Evolutionary conservation across 2,113 vertebrate genomes (phyloP).

Genomic region (Solea solea): DNA sequence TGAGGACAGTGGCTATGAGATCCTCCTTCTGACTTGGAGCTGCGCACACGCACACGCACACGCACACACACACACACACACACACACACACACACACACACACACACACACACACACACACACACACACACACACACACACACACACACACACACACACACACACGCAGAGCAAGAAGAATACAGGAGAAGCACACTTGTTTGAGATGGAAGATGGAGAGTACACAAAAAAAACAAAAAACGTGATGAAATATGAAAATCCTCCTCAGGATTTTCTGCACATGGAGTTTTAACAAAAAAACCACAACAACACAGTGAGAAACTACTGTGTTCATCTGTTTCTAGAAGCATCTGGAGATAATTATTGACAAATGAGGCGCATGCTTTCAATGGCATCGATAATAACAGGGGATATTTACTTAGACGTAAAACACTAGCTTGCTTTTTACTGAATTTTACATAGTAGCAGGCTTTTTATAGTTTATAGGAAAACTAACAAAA

Average conservation of each 20-base stretch:
- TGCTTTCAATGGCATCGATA: too few species aligned
- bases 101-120: constrained; percentile 26
- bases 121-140: constrained; percentile 37
- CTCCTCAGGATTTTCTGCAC: not conserved
- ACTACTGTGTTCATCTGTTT: not conserved
- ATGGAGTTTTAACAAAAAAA: not conserved
- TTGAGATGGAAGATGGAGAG: constrained; percentile 45
- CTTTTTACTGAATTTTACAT: too few species aligned
- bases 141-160: constrained; percentile 22
- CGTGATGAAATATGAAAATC: not conserved
- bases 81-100: constrained; percentile 33
- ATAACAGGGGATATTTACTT: too few species aligned
- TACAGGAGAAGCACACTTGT: constrained; percentile 27
- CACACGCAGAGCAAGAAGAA: too few species aligned
- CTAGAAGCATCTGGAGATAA: not conserved
- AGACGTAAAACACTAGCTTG: too few species aligned
- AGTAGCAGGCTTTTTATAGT: too few species aligned
- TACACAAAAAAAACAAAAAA: not conserved
- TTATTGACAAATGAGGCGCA: too few species aligned
- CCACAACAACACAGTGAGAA: not conserved
- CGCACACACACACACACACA: constrained; percentile 24
- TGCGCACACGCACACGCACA: constrained; percentile 44
- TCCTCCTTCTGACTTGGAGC: constrained; percentile 83
- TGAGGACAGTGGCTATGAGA: constrained; percentile 83
- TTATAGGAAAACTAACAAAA: too few species aligned